A percentile compares a stretch with the other conserved stretches of the same genome.
These are phyloP conservation scores for Atethmia centrago DNA, from an alignment of 2,888 invertebrate species.

Conservation along the genomic window DNA sequence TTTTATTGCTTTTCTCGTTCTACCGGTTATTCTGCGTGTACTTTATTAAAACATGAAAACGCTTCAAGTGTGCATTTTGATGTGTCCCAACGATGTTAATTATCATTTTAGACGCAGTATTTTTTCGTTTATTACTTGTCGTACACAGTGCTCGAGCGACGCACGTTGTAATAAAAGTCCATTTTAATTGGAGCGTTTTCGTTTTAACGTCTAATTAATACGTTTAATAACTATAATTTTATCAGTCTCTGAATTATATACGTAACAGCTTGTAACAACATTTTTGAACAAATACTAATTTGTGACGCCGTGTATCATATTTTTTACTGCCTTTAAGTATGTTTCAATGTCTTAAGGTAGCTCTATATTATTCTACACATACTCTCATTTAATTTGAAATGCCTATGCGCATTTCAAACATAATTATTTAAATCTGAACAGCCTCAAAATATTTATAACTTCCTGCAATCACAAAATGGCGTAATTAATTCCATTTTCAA, in stretches of 20 bases:
- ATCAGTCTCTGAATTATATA: conserved; percentile 65
- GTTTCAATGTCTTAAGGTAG: conserved; percentile 27
- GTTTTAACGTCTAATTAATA: conserved; percentile 82
- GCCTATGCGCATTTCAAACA: conserved; percentile 48
- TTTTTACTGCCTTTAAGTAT: conserved; percentile 40
- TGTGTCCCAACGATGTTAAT: conserved; percentile 80
- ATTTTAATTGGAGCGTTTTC: conserved; percentile 83
- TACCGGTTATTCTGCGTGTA: conserved; percentile 72
- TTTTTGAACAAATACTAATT: conserved; percentile 67
- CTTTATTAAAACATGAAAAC: conserved; percentile 70
- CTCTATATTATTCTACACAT: conserved; percentile 6
- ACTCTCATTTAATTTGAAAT: conserved; percentile 35
- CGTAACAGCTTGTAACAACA: conserved; percentile 59
- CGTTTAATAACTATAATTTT: conserved; percentile 78
- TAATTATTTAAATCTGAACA: conserved; percentile 37
- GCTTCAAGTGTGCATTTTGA: conserved; percentile 75
- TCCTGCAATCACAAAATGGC: conserved; percentile 49
- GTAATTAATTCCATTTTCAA: conserved; percentile 57
- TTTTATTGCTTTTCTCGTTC: conserved; percentile 75
- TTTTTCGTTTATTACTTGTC: conserved; percentile 83
- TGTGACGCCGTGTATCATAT: conserved; percentile 52
- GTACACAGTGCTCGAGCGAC: conserved; percentile 73
- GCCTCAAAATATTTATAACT: conserved; percentile 51
- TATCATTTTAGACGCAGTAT: conserved; percentile 79
- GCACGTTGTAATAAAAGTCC: conserved; percentile 78